These are phyloP conservation scores for Galerucella nymphaeae DNA, from an alignment of 2,888 invertebrate genomes.

Conservation along the genomic window DNA sequence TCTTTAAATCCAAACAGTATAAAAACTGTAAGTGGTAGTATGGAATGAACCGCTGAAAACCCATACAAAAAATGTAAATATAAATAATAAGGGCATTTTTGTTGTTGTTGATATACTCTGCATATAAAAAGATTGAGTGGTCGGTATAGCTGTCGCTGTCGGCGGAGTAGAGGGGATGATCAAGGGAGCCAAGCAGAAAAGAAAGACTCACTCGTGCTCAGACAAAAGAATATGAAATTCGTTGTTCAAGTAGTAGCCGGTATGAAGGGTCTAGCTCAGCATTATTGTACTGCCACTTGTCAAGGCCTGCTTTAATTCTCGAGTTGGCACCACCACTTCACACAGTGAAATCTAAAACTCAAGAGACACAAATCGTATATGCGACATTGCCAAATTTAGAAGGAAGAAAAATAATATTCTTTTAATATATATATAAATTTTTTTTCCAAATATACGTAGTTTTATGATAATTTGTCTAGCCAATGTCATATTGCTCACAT, in stretches of 20 bases:
- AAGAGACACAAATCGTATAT: not conserved
- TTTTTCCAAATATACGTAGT: too few species aligned
- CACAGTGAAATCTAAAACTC: constrained; percentile 11
- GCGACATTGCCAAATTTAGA: constrained; percentile 1
- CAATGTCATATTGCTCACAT: too few species aligned
- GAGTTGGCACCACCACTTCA: constrained; percentile 29
- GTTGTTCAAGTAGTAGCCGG: constrained; percentile 44
- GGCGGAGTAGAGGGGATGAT: constrained; percentile 18
- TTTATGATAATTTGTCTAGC: too few species aligned
- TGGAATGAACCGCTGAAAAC: not conserved
- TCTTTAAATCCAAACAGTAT: too few species aligned
- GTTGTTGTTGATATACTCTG: not conserved
- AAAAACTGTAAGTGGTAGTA: not conserved
- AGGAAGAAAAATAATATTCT: not conserved
- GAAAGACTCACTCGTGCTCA: constrained; percentile 58
- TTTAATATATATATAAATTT: too few species aligned
- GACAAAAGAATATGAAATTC: constrained; percentile 61
- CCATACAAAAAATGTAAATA: not conserved
- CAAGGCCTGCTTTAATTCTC: constrained; percentile 46
- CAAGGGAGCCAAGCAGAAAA: constrained; percentile 44
- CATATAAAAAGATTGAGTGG: constrained; percentile 20
- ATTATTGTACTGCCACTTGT: constrained; percentile 57
- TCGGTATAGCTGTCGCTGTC: constrained; percentile 11
- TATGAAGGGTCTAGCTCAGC: constrained; percentile 56
- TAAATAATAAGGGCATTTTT: not conserved